phyloP scores from a whole-genome alignment of 2,888 invertebrate species.

The Tachina lurida region DNA sequence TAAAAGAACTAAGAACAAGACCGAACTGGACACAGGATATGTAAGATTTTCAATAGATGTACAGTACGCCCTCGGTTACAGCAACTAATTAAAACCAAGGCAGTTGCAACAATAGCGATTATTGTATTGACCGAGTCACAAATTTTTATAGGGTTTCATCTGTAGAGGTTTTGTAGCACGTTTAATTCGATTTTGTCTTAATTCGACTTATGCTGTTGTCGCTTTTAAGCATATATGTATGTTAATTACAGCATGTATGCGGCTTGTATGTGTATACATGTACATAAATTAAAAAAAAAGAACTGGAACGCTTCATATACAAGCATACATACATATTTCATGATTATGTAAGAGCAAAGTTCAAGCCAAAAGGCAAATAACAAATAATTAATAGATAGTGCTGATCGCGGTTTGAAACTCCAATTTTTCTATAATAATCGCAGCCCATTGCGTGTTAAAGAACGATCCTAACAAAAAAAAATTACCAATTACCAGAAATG shows the following conservation, averaged over 20 bases:
- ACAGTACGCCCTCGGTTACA: too few species aligned
- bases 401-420: slow-evolving; percentile 67
- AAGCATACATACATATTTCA: slow-evolving; percentile 27
- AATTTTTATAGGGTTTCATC: too few species aligned
- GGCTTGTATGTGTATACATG: background rate
- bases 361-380: slow-evolving; percentile 70
- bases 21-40: too few species aligned
- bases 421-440: slow-evolving; percentile 56
- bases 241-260: background rate
- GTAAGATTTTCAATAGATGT: too few species aligned
- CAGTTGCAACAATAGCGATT: too few species aligned
- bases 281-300: slow-evolving; percentile 17
- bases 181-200: too few species aligned
- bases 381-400: slow-evolving; percentile 69
- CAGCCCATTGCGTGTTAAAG: slow-evolving; percentile 61
- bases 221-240: too few species aligned
- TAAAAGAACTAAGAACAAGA: too few species aligned
- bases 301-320: slow-evolving; percentile 38
- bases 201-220: too few species aligned
- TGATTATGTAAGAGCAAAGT: slow-evolving; percentile 65
- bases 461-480: slow-evolving; percentile 41
- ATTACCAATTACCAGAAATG: slow-evolving; percentile 49
- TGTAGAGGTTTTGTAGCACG: too few species aligned
- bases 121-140: too few species aligned
- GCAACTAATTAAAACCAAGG: too few species aligned